Evolutionary conservation across 2,797 vertebrate species (phyloP).

Genomic region (Poecilia velifera): DNA sequence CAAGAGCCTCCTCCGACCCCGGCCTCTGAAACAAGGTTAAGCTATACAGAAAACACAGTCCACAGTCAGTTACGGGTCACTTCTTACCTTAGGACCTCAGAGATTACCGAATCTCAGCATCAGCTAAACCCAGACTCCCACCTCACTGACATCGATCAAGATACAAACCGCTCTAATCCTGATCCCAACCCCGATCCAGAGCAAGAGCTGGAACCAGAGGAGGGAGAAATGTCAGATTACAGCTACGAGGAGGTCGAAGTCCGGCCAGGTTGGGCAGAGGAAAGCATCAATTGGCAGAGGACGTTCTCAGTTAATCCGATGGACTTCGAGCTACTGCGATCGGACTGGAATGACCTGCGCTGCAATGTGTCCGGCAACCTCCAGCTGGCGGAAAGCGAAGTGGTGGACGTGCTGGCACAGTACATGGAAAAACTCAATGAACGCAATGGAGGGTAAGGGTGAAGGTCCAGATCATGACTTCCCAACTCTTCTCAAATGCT

Average conservation of each 20-base stretch:
- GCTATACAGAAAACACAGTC: constrained; percentile 68
- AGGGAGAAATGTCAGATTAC: constrained; percentile 85
- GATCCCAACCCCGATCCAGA: constrained; percentile 67
- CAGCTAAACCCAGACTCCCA: constrained; percentile 73
- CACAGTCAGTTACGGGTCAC: constrained; percentile 76
- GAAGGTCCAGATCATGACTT: neutral
- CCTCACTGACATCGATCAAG: constrained; percentile 45
- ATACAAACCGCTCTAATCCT: constrained; percentile 61
- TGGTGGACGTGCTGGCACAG: constrained; percentile 93
- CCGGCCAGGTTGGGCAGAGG: constrained; percentile 91
- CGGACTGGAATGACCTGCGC: constrained; percentile 98
- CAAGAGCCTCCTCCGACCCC: constrained; percentile 16
- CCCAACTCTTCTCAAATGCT: too few relatives aligned
- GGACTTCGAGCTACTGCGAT: constrained; percentile 96
- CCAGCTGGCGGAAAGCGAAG: constrained; percentile 93
- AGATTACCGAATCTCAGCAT: constrained; percentile 81
- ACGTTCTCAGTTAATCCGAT: constrained; percentile 94
- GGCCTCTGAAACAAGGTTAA: constrained; percentile 48
- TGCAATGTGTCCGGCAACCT: constrained; percentile 98
- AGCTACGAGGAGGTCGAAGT: constrained; percentile 86
- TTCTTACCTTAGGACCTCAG: constrained; percentile 87
- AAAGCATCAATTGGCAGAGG: constrained; percentile 96
- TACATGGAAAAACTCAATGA: constrained; percentile 98
- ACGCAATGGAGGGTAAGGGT: constrained; percentile 87
- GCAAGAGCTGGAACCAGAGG: constrained; percentile 76